Evolutionary conservation across 1,140 invertebrate genomes (phyloP).

Genomic region (Oreohelix idahoensis): DNA sequence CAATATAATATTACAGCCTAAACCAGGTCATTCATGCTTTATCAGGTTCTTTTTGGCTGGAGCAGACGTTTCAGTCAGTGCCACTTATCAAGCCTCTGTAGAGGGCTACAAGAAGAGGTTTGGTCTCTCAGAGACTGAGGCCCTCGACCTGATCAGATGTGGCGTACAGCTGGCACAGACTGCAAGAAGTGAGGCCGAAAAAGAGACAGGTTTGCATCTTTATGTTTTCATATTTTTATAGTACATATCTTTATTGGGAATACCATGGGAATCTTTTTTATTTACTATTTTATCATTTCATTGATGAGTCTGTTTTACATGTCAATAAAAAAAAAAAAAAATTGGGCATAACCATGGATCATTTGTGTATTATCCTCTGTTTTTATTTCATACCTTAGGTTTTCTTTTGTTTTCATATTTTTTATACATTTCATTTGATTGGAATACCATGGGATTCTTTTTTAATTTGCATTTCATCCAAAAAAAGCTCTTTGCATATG

Average conservation of each 20-base stretch:
- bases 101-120: slow-evolving; percentile 84
- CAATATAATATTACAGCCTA: too few species aligned
- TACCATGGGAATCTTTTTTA: not conserved
- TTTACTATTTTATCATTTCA: not conserved
- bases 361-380: too few species aligned
- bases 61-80: slow-evolving; percentile 87
- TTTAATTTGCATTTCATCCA: too few species aligned
- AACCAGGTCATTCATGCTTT: slow-evolving; percentile 19
- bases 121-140: slow-evolving; percentile 77
- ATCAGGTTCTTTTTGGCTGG: slow-evolving; percentile 78
- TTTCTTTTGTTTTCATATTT: too few species aligned
- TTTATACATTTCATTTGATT: too few species aligned
- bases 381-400: too few species aligned
- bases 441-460: too few species aligned
- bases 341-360: too few species aligned
- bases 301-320: too few species aligned
- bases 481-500: too few species aligned
- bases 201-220: slow-evolving; percentile 41
- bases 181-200: slow-evolving; percentile 43
- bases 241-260: not conserved
- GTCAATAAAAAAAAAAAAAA: too few species aligned
- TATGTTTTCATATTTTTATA: too few species aligned
- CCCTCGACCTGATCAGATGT: slow-evolving; percentile 80
- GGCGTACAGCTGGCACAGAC: slow-evolving; percentile 45
- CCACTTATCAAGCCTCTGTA: slow-evolving; percentile 90